Evolutionary conservation across 2,113 vertebrate genomes (phyloP), one percentile per base, ranked within the genome.

Genomic region (Toxotes chatareus): DNA sequence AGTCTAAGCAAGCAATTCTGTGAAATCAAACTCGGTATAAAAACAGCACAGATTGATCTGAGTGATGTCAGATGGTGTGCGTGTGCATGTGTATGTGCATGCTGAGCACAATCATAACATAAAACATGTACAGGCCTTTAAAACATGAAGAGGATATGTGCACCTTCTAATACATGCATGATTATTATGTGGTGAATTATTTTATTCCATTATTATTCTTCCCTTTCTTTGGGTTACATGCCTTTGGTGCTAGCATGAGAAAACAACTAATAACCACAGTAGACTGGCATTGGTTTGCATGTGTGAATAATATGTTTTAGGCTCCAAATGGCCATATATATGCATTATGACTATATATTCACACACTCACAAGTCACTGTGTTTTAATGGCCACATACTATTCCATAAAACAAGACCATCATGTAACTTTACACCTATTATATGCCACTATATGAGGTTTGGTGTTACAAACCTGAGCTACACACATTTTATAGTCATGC

Each of bases 331-430:
- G 27, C 44, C 36, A 17, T 17, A 60, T 31, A 59, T 6, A 42
- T 62, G 21, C 44, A 63, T 49, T 49, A n/a, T 8, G 44, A 73
- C 9, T 38, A 67, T 17, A 60, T 62, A 36, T 36, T 5, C 36
- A 36, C 51, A 79, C 36, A 59, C 16, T 62, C 42, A 34, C 51
- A 84, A 68, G 59, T 3, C 40, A 16, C 23, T 42, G 19, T 38
- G 16, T 34, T 82, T 81, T 77, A 88, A 85, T 32, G 46, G 7
- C 23, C n/a, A 53, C 23, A 69, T 36, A 47, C 17, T 46, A 34
- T 64, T 44, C 34, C 36, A n/a, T 34, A 21, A 44, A 53, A 42
- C 51, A 51, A 57, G 19, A 31, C 49, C 57, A 27, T 14, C 8
- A 23, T 4, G 23, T 19, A 47, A 44, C 76, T 63, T 84, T 60